Conservation (phyloP, 2,888 invertebrate species). For the Lasioglossum lativentre region DNA sequence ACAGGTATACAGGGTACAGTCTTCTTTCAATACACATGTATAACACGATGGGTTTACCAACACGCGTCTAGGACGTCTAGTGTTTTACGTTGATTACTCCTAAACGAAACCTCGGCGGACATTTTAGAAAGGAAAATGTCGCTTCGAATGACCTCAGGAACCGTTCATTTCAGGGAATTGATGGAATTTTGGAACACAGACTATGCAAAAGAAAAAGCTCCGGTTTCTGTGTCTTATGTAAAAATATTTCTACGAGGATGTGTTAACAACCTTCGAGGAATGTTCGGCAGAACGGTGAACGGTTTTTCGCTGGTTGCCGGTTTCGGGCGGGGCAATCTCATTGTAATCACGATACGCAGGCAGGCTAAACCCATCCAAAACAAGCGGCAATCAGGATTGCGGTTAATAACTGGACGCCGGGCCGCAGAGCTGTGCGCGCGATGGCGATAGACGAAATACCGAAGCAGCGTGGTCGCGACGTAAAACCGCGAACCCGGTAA, state of each 20-base stretch:
- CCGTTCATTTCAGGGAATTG: too few species aligned
- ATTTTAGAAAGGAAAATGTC: too few species aligned
- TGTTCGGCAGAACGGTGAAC: not conserved
- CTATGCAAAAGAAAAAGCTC: not conserved
- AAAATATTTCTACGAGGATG: not conserved
- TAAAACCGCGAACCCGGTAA: constrained; percentile 68
- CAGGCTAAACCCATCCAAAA: constrained; percentile 73
- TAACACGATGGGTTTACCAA: too few species aligned
- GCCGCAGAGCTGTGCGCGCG: constrained; percentile 69
- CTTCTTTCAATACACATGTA: too few species aligned
- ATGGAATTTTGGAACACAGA: too few species aligned
- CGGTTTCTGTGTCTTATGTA: not conserved
- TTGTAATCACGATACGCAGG: constrained; percentile 56
- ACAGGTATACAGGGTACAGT: too few species aligned
- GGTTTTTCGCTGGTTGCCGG: constrained; percentile 15
- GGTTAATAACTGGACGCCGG: constrained; percentile 78
- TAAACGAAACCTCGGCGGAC: too few species aligned
- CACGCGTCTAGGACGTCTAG: too few species aligned
- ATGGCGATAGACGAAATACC: constrained; percentile 54
- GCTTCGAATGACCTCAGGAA: too few species aligned
- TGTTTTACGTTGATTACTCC: too few species aligned
- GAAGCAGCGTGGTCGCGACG: constrained; percentile 60
- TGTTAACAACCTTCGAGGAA: not conserved
- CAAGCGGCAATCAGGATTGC: constrained; percentile 78
- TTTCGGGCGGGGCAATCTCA: constrained; percentile 51